Evolutionary conservation across 2,888 invertebrate species (phyloP).

Genomic region (Rhogogaster chlorosoma): DNA sequence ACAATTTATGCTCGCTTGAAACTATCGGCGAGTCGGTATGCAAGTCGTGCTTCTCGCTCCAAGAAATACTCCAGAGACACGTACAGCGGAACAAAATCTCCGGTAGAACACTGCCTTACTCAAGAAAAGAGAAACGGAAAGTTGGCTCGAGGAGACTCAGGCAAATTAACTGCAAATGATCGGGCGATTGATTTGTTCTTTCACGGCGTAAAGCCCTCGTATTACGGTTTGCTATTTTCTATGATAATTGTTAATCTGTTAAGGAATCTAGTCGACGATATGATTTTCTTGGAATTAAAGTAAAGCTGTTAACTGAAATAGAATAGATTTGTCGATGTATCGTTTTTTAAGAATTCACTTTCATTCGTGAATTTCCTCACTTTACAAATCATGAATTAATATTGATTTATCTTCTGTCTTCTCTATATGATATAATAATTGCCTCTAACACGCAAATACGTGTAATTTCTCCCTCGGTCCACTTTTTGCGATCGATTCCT

Average conservation of each 20-base stretch:
- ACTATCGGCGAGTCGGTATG: constrained; percentile 58
- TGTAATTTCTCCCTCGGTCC: background rate
- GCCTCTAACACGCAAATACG: background rate
- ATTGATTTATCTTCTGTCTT: background rate
- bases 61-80: constrained; percentile 60
- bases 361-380: background rate
- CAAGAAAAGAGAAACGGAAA: constrained; percentile 19
- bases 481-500: background rate
- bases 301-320: background rate
- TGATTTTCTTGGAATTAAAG: background rate
- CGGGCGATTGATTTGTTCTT: background rate
- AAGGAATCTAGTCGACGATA: background rate
- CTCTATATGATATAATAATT: background rate
- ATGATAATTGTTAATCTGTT: background rate
- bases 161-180: background rate
- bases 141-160: background rate
- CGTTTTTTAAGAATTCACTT: background rate
- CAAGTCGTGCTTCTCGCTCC: constrained; percentile 61
- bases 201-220: background rate
- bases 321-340: background rate
- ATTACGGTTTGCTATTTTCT: background rate
- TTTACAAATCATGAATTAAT: background rate
- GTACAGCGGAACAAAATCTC: constrained; percentile 57
- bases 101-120: constrained; percentile 46
- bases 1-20: constrained; percentile 64